These are phyloP conservation scores for Pogoniulus pusillus DNA, from an alignment of 2,797 vertebrate species.

Conservation along the genomic window DNA sequence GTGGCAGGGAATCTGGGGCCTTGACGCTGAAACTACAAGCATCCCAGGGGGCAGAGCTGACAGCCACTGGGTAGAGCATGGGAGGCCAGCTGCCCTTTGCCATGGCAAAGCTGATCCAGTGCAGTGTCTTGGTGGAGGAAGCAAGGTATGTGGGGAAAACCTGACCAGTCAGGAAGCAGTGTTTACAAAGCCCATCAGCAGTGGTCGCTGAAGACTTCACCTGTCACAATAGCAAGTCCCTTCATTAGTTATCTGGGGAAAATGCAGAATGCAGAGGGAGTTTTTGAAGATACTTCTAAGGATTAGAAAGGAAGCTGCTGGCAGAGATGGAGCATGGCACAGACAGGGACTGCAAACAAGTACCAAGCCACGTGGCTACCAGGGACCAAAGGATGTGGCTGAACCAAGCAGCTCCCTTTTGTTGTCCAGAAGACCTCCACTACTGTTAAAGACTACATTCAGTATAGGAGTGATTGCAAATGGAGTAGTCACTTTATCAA, in stretches of 20 bases:
- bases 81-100: background rate
- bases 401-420: background rate
- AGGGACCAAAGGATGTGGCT: background rate
- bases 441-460: background rate
- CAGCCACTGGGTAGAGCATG: background rate
- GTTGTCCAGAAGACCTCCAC: background rate
- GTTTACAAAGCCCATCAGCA: background rate
- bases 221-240: background rate
- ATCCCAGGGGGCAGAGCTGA: background rate
- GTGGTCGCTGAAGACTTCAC: background rate
- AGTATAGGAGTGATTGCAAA: background rate
- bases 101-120: accelerated
- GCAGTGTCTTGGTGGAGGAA: background rate
- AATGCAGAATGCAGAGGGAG: background rate
- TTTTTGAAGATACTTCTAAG: background rate
- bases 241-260: background rate
- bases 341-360: background rate
- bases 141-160: accelerated
- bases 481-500: background rate
- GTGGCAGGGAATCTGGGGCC: background rate
- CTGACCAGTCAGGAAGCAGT: background rate
- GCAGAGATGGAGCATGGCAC: background rate
- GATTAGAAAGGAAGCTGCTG: background rate
- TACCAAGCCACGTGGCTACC: background rate
- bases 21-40: background rate